Conservation (phyloP, 2,113 vertebrate genomes). For the Myrmophylax atrothorax region DNA sequence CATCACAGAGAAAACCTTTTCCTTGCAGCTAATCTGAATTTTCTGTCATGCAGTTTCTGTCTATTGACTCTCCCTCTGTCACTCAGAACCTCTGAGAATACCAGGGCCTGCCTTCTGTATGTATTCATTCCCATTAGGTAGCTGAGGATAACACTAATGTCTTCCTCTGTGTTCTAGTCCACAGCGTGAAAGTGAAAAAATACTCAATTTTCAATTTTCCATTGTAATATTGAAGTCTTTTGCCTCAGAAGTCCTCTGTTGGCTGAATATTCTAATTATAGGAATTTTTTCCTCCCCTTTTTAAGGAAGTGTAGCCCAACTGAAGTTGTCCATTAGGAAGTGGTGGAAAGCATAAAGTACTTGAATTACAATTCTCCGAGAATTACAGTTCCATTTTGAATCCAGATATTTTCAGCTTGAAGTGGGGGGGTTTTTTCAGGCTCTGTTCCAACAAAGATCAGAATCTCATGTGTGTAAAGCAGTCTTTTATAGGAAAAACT, state of each 20-base stretch:
- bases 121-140: neutral
- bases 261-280: neutral
- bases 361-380: neutral
- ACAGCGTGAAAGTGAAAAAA: neutral
- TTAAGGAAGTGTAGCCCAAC: neutral
- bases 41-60: neutral
- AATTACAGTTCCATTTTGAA: neutral
- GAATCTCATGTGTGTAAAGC: neutral
- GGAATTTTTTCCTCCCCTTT: neutral
- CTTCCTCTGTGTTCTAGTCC: neutral
- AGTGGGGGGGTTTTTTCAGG: neutral
- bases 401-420: slow-evolving; percentile 1
- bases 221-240: neutral
- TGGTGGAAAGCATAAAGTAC: neutral
- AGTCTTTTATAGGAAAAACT: neutral
- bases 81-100: neutral
- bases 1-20: neutral
- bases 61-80: accelerated
- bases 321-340: neutral
- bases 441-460: slow-evolving; percentile 8
- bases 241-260: neutral
- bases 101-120: neutral
- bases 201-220: neutral
- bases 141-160: neutral
- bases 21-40: neutral